phyloP scores from a whole-genome alignment of 2,113 vertebrate genomes.

The Austrofundulus limnaeus region DNA sequence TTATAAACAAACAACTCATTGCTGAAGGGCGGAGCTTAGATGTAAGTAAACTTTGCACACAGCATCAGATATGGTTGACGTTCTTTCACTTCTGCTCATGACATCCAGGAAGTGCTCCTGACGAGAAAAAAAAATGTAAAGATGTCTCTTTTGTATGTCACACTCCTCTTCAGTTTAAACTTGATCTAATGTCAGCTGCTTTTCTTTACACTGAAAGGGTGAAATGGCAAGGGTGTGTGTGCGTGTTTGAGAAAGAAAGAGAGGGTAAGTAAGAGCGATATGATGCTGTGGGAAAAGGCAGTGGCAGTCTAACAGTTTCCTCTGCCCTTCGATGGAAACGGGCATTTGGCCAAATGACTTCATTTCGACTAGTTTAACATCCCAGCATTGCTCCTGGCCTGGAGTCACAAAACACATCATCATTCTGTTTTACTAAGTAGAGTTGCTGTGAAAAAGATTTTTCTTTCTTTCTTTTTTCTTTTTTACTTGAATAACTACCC shows the following conservation, averaged over 20 bases:
- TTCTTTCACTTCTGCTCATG: neutral
- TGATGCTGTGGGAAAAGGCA: slow-evolving; percentile 63
- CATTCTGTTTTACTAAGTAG: slow-evolving; percentile 37
- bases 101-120: slow-evolving; percentile 14
- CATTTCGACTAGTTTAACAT: slow-evolving; percentile 73
- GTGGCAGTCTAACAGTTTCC: slow-evolving; percentile 61
- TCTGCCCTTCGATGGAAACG: slow-evolving; percentile 79
- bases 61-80: neutral
- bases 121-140: slow-evolving; percentile 35
- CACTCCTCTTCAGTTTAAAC: slow-evolving; percentile 44
- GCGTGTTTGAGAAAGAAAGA: neutral
- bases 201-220: slow-evolving; percentile 19
- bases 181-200: slow-evolving; percentile 49
- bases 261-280: slow-evolving; percentile 30
- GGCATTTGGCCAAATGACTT: slow-evolving; percentile 84
- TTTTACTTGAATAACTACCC: neutral
- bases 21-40: no score
- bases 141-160: slow-evolving; percentile 43
- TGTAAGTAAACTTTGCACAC: neutral
- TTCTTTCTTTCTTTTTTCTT: neutral
- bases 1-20: no score
- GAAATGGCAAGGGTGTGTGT: slow-evolving; percentile 32
- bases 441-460: slow-evolving; percentile 32
- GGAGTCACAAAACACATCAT: slow-evolving; percentile 60
- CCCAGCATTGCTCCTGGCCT: slow-evolving; percentile 57